Evolutionary conservation across 2,888 invertebrate genomes (phyloP).

Genomic region (Taenaris catops): DNA sequence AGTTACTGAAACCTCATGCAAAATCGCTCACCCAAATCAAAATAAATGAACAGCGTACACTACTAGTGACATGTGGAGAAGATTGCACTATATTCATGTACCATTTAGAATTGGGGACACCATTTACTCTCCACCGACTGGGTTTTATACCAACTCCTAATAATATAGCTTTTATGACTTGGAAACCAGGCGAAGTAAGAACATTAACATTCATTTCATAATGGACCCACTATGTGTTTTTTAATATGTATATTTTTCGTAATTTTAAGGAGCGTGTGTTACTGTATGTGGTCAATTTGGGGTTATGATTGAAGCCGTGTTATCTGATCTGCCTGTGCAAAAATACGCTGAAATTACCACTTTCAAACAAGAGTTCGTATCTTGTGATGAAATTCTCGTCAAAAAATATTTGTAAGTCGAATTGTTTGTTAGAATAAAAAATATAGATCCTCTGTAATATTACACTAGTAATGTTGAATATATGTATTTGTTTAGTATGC

Average conservation of each 20-base stretch:
- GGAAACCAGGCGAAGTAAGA: conserved; percentile 80
- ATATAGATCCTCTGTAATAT: too few relatives aligned
- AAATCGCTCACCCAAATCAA: conserved; percentile 81
- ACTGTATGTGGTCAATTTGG: conserved; percentile 64
- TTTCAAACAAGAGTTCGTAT: conserved; percentile 55
- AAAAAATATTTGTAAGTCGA: conserved; percentile 65
- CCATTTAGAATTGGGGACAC: conserved; percentile 51
- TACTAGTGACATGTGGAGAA: conserved; percentile 83
- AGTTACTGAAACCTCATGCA: conserved; percentile 84
- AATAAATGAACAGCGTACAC: conserved; percentile 74
- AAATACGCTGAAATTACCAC: conserved; percentile 57
- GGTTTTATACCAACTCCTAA: conserved; percentile 84
- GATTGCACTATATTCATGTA: conserved; percentile 87
- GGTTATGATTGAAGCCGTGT: conserved; percentile 56
- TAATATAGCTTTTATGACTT: conserved; percentile 82
- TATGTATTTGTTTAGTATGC: conserved; percentile 42
- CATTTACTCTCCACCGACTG: conserved; percentile 79
- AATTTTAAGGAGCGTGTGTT: conserved; percentile 50
- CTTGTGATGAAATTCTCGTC: conserved; percentile 52
- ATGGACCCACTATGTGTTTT: background rate
- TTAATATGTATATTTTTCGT: background rate
- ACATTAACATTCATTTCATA: background rate
- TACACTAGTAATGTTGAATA: too few relatives aligned
- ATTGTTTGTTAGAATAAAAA: too few relatives aligned
- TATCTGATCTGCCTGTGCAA: conserved; percentile 42